Evolutionary conservation across 1,140 invertebrate genomes (phyloP).

Genomic region (Apocrypta bakeri): DNA sequence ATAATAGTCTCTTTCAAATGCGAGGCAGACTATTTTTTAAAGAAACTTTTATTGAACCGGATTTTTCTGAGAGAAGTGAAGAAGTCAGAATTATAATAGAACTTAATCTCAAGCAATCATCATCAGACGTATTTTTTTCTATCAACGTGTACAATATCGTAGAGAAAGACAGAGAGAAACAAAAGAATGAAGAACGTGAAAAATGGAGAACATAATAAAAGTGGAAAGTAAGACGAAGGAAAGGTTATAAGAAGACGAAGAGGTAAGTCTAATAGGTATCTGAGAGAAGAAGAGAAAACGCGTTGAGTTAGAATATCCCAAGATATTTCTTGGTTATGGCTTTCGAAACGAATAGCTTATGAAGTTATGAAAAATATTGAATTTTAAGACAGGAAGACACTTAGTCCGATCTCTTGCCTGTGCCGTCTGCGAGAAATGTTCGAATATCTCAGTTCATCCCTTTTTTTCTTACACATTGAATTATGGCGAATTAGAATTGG

Average conservation of each 20-base stretch:
- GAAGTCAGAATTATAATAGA: background rate
- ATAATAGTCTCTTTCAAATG: too few relatives aligned
- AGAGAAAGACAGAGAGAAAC: background rate
- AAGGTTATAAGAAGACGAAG: slow-evolving; percentile 12
- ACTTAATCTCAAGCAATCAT: background rate
- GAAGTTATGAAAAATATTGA: slow-evolving; percentile 49
- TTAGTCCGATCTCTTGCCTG: slow-evolving; percentile 1
- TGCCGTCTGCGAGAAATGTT: background rate
- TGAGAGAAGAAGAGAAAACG: too few relatives aligned
- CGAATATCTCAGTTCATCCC: background rate
- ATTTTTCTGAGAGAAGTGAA: too few relatives aligned
- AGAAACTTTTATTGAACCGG: background rate
- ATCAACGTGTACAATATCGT: background rate
- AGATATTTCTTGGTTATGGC: slow-evolving; percentile 31
- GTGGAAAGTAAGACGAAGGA: background rate
- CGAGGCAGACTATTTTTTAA: too few relatives aligned
- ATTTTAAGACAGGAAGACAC: slow-evolving; percentile 39
- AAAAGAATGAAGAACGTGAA: background rate
- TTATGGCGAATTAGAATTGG: slow-evolving; percentile 10
- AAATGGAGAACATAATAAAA: background rate
- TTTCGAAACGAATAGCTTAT: slow-evolving; percentile 43
- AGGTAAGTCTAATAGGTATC: slow-evolving; percentile 23
- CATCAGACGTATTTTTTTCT: background rate
- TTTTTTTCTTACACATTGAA: background rate
- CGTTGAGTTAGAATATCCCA: background rate